Evolutionary conservation across 2,113 vertebrate genomes (phyloP).

Genomic region (Columbina picui): DNA sequence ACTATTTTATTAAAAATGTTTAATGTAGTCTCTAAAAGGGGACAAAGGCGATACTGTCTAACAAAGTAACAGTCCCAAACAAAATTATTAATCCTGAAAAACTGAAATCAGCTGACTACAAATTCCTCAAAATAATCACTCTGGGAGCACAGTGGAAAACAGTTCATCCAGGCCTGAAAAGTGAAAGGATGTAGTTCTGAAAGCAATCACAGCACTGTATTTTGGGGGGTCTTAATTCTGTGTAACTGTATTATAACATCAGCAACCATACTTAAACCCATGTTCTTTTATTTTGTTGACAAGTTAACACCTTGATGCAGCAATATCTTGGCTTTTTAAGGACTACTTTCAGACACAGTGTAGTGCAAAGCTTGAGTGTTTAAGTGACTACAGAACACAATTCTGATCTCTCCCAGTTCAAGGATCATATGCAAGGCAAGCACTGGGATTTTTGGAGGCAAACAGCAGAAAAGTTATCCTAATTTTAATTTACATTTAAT

Average conservation of each 20-base stretch:
- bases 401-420: background rate
- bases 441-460: background rate
- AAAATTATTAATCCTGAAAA: background rate
- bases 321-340: background rate
- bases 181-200: background rate
- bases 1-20: background rate
- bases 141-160: background rate
- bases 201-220: background rate
- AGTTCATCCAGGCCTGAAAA: background rate
- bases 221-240: background rate
- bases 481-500: background rate
- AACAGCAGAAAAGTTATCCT: background rate
- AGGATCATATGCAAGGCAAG: background rate
- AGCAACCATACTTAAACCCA: background rate
- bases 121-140: slow-evolving; percentile 1
- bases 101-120: background rate
- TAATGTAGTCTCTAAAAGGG: background rate
- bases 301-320: background rate
- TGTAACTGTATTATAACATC: background rate
- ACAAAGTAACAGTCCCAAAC: background rate
- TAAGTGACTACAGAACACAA: accelerated
- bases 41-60: background rate
- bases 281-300: background rate
- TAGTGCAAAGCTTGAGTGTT: background rate
- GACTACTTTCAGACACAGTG: background rate